phyloP scores from a whole-genome alignment of 2,113 vertebrate species.

The Bos javanicus region DNA sequence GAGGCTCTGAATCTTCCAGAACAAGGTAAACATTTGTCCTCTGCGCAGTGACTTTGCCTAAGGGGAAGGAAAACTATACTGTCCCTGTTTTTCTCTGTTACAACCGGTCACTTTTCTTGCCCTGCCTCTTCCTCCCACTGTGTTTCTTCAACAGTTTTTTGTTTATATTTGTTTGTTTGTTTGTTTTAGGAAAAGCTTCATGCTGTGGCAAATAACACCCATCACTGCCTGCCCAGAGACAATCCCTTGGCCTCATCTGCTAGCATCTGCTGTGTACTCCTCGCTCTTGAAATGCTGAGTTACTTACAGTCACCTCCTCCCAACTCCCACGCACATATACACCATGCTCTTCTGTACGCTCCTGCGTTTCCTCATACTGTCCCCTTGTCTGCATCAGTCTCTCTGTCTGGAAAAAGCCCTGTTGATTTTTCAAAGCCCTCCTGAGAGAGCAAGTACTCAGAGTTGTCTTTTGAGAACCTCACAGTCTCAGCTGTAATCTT shows the following conservation, averaged over 20 bases:
- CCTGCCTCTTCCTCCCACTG: neutral
- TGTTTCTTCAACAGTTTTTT: neutral
- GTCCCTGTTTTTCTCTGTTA: neutral
- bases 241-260: neutral
- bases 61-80: neutral
- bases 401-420: neutral
- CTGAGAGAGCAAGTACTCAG: neutral
- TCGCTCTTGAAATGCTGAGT: neutral
- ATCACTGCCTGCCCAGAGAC: too few relatives aligned
- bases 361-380: neutral
- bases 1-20: neutral
- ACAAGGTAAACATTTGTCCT: neutral
- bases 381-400: neutral
- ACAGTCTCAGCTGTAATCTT: neutral
- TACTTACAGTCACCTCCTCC: too few relatives aligned
- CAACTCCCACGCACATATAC: fast-evolving
- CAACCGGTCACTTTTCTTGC: neutral
- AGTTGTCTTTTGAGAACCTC: neutral
- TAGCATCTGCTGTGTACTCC: fast-evolving
- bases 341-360: fast-evolving
- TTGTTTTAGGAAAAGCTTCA: neutral
- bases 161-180: neutral
- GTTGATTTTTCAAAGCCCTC: neutral
- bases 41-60: neutral
- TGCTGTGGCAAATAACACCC: neutral